Evolutionary conservation across 2,113 vertebrate genomes (phyloP), one percentile per base, ranked within the genome.

Genomic region (Planiliza haematocheilus): DNA sequence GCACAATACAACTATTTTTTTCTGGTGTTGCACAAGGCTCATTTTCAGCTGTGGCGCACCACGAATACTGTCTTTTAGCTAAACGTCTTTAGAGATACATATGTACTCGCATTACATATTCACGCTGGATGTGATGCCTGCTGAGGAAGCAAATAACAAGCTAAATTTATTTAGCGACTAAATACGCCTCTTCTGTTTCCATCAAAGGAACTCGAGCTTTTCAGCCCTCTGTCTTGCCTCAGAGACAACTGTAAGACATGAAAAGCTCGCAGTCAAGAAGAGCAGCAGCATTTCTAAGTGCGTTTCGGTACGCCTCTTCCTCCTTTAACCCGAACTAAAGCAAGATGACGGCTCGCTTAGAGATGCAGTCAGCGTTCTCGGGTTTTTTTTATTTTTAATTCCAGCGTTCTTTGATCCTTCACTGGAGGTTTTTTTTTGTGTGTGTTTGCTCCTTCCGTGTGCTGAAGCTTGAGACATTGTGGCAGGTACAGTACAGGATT

Each of bases 251-350:
- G 72, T 52, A 66, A 42, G 49, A 83, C 59, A 80, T 80, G 56
- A 80, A 85, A 83, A 77, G 71, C 77, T 49, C 11, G 38, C 61
- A 77, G 69, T 81, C 52, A 21, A 45, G 70, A 59, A 65, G 73
- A 68, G 77, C 62, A 50, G 69, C 57, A 51, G 70, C 68, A 48
- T 51, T 70, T 57, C 68, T 8, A 24, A 66, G 62, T 39, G 50
- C 41, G 57, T 58, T 79, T 66, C 46, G 66, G 49, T 56, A 46
- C 30, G 50, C 67, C 49, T 86, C 50, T 59, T 63, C 48, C 30
- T 72, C 38, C 51, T 66, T 72, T 55, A 77, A 85, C 77, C 82
- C 39, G 24, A 43, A 83, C 79, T 82, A 75, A 88, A 86, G 87
- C 77, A 79, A 82, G 81, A 88, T 75, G 83, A 85, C 78, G 42